Evolutionary conservation across 1,140 invertebrate species (phyloP).

Genomic region (Potamilus streckersoni): DNA sequence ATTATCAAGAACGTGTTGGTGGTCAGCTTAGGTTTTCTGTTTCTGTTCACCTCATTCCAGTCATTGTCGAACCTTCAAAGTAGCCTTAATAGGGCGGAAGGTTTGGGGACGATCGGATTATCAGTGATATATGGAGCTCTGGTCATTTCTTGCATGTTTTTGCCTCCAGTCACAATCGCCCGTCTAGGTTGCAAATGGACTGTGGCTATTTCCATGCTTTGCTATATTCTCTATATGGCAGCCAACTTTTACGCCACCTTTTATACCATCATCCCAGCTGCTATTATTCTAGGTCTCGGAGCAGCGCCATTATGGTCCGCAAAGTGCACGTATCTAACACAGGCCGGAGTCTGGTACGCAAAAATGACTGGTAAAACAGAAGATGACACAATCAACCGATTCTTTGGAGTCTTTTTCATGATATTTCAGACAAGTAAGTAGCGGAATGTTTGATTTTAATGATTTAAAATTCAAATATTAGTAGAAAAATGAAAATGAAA

Average conservation of each 20-base stretch:
- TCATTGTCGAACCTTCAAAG: slow-evolving; percentile 62
- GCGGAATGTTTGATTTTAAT: not conserved
- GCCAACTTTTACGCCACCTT: slow-evolving; percentile 84
- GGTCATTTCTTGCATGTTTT: slow-evolving; percentile 91
- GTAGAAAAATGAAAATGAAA: not conserved
- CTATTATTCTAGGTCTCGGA: slow-evolving; percentile 85
- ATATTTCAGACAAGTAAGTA: slow-evolving; percentile 89
- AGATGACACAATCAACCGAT: slow-evolving; percentile 91
- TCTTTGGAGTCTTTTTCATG: slow-evolving; percentile 98
- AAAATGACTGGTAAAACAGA: slow-evolving; percentile 73
- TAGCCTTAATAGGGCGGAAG: slow-evolving; percentile 59
- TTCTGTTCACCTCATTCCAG: slow-evolving; percentile 62
- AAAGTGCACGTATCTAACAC: slow-evolving; percentile 94
- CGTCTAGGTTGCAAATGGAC: slow-evolving; percentile 96
- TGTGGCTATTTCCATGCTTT: slow-evolving; percentile 88
- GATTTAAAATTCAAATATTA: not conserved
- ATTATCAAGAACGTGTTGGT: slow-evolving; percentile 60
- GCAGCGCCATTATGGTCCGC: slow-evolving; percentile 97
- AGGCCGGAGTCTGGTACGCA: slow-evolving; percentile 83
- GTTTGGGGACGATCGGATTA: slow-evolving; percentile 65
- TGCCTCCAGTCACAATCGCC: slow-evolving; percentile 76
- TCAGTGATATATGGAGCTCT: slow-evolving; percentile 89
- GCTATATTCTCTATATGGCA: slow-evolving; percentile 93
- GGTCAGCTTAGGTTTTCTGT: slow-evolving; percentile 58
- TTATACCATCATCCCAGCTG: slow-evolving; percentile 92